phyloP scores from a whole-genome alignment of 2,797 vertebrate species.

The Labeo calbasu region DNA sequence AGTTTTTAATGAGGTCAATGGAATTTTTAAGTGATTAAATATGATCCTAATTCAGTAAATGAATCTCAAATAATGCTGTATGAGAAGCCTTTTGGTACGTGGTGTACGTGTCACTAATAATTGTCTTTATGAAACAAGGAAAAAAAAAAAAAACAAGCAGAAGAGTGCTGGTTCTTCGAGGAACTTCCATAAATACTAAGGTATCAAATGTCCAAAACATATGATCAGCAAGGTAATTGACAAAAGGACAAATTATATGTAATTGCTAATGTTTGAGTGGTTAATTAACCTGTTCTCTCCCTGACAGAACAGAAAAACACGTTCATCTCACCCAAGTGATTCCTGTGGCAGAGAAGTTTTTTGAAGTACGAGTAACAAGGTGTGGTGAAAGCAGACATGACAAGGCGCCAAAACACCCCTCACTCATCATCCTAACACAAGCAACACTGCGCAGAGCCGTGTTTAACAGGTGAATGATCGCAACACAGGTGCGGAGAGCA shows the following conservation, averaged over 20 bases:
- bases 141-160: not conserved
- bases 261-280: not conserved
- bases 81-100: not conserved
- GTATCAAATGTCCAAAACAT: not conserved
- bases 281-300: slow-evolving; percentile 1
- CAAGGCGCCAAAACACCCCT: slow-evolving; percentile 43
- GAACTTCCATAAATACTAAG: not conserved
- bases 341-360: not conserved
- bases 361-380: slow-evolving; percentile 22
- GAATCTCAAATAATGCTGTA: not conserved
- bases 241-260: not conserved
- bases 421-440: slow-evolving; percentile 29
- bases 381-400: slow-evolving; percentile 36
- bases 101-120: not conserved
- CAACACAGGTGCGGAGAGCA: slow-evolving; percentile 11
- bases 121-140: too few relatives aligned
- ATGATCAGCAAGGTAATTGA: not conserved
- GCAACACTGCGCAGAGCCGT: not conserved
- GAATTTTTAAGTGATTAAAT: not conserved
- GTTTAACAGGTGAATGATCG: slow-evolving; percentile 41
- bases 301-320: not conserved
- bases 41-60: not conserved
- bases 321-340: not conserved
- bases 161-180: not conserved
- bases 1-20: not conserved